A percentile compares a stretch with the other conserved stretches of the same genome.
Evolutionary conservation across 2,797 vertebrate species (phyloP).

Genomic region (Acipenser oxyrinchus): DNA sequence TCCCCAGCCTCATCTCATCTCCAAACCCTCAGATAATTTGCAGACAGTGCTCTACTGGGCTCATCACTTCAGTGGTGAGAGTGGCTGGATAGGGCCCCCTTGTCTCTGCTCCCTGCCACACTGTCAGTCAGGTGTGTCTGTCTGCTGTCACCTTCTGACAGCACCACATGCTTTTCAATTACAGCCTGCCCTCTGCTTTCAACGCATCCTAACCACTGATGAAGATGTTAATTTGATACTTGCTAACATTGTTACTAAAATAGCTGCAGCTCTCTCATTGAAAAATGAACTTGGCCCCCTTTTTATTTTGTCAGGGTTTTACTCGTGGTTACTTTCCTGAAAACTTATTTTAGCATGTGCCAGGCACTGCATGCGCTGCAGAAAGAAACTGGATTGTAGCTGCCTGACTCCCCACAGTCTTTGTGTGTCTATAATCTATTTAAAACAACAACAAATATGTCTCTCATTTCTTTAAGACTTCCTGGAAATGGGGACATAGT

Average conservation of each 20-base stretch:
- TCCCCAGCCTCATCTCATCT: constrained; percentile 56
- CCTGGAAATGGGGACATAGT: no score
- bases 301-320: not conserved
- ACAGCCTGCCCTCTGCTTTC: constrained; percentile 43
- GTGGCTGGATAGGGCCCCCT: constrained; percentile 50
- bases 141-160: constrained; percentile 61
- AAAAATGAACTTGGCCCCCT: no score
- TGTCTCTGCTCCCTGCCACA: constrained; percentile 58
- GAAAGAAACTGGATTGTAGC: no score
- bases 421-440: no score
- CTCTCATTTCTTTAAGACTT: no score
- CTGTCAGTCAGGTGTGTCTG: constrained; percentile 68
- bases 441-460: no score
- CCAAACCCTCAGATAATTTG: constrained; percentile 60
- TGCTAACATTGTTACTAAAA: constrained; percentile 32
- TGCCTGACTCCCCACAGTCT: no score
- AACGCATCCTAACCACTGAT: constrained; percentile 32
- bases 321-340: no score
- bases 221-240: constrained; percentile 50
- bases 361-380: no score
- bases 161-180: constrained; percentile 56
- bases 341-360: no score
- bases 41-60: constrained; percentile 58
- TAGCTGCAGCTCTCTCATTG: constrained; percentile 14
- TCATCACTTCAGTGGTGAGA: constrained; percentile 60